Conservation (phyloP, 2,797 vertebrate genomes). For the Lindbergichthys nudifrons region DNA sequence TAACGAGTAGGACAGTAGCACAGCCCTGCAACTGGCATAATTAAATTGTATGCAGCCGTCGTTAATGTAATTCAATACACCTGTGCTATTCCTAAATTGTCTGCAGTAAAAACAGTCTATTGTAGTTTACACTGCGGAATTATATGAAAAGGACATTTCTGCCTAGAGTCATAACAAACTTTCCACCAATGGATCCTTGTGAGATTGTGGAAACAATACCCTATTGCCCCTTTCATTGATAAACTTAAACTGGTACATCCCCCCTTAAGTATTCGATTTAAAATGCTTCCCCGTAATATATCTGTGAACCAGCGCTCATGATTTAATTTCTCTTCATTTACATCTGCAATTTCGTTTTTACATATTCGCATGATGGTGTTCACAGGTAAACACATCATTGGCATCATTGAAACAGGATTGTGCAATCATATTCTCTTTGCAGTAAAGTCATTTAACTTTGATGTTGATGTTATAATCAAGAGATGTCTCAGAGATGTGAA, state of each 20-base stretch:
- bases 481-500: not conserved
- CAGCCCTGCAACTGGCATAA: not conserved
- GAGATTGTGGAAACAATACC: conserved; percentile 3
- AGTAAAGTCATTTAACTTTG: not conserved
- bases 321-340: not conserved
- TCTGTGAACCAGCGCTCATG: not conserved
- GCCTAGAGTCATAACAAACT: conserved; percentile 22
- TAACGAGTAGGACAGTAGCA: conserved; percentile 1
- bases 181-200: conserved; percentile 26
- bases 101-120: conserved; percentile 4
- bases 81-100: conserved; percentile 20
- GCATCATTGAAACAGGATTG: not conserved
- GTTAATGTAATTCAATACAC: conserved; percentile 12
- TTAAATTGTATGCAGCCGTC: not conserved
- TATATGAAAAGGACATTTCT: conserved; percentile 2
- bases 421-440: not conserved
- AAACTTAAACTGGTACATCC: conserved; percentile 1
- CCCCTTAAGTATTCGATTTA: not conserved
- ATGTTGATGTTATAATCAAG: not conserved
- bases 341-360: not conserved
- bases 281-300: conserved; percentile 7
- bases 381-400: not conserved
- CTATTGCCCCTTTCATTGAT: conserved; percentile 13
- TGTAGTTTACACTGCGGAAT: conserved; percentile 7
- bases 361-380: not conserved